Evolutionary conservation across 2,888 invertebrate genomes (phyloP).

Genomic region (Hartigia nigra): DNA sequence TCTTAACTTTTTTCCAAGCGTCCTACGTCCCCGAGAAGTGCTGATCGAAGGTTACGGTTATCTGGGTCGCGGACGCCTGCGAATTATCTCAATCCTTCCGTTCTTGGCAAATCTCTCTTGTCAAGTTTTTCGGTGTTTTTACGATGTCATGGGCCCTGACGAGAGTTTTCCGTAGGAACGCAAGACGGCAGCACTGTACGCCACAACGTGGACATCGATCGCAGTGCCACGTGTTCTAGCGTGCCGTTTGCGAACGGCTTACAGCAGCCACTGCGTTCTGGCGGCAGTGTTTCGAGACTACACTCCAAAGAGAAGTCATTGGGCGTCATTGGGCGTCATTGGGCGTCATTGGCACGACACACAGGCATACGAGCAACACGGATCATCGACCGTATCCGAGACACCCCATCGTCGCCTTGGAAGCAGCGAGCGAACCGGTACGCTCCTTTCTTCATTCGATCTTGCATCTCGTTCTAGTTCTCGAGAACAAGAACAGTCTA

Average conservation of each 20-base stretch:
- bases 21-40: constrained; percentile 47
- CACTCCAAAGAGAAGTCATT: background rate
- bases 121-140: constrained; percentile 4
- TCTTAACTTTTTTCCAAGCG: constrained; percentile 21
- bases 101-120: constrained; percentile 39
- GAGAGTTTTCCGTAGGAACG: background rate
- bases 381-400: background rate
- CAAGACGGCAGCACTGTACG: constrained; percentile 17
- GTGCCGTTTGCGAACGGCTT: background rate
- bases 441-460: background rate
- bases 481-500: background rate
- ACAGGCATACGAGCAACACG: background rate
- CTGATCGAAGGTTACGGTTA: constrained; percentile 54
- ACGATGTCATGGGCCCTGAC: constrained; percentile 11
- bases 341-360: background rate
- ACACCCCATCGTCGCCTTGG: background rate
- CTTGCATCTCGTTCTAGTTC: background rate
- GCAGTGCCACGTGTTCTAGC: constrained; percentile 3
- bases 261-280: background rate
- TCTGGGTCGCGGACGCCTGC: constrained; percentile 59
- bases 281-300: background rate
- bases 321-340: background rate
- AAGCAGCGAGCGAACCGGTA: background rate
- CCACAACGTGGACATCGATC: background rate
- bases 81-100: constrained; percentile 58